These are phyloP conservation scores for Sarcophaga subvicina DNA, from an alignment of 2,888 invertebrate species.

Conservation along the genomic window DNA sequence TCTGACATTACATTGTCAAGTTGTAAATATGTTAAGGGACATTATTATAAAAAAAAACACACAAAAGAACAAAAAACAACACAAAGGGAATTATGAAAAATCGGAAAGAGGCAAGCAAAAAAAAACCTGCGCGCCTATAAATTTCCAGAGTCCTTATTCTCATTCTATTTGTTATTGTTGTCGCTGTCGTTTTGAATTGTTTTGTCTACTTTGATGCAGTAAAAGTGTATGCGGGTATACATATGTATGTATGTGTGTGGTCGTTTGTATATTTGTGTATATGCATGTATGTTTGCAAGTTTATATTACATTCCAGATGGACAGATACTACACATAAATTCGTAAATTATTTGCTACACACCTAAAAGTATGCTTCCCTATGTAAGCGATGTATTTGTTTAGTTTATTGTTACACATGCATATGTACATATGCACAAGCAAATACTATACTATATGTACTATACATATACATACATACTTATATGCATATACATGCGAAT, in stretches of 20 bases:
- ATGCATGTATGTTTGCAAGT: no score
- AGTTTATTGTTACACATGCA: background rate
- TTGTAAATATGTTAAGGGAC: slow-evolving; percentile 6
- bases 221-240: slow-evolving; percentile 19
- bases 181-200: slow-evolving; percentile 3
- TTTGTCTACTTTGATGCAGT: slow-evolving; percentile 38
- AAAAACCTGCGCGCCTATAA: slow-evolving; percentile 10
- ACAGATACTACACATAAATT: slow-evolving; percentile 31
- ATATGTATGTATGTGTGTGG: no score
- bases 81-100: no score
- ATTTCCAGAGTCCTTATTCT: slow-evolving; percentile 1
- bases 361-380: slow-evolving; percentile 51
- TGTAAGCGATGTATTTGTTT: slow-evolving; percentile 49
- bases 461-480: no score
- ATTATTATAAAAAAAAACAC: background rate
- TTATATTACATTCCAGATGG: background rate
- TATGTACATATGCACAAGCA: no score
- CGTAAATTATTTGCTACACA: slow-evolving; percentile 53
- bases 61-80: no score
- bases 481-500: no score
- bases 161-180: background rate
- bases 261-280: background rate
- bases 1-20: slow-evolving; percentile 2
- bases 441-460: no score
- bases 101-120: background rate